These are phyloP conservation scores for Tetheella fluctuosa DNA, from an alignment of 2,888 invertebrate species.

Conservation along the genomic window DNA sequence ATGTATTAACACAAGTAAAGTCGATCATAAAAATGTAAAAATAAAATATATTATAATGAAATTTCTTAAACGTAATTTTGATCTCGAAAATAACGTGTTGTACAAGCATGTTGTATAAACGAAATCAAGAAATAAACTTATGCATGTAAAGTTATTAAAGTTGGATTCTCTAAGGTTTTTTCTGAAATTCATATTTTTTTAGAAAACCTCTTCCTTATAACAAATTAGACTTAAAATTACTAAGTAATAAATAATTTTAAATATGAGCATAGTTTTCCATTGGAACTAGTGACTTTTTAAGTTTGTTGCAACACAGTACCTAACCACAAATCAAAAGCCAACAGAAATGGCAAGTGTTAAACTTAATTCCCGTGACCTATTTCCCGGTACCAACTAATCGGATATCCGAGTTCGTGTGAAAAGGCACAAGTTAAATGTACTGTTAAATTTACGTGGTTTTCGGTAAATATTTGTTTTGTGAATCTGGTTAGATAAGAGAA, in stretches of 20 bases:
- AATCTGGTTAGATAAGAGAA: not conserved
- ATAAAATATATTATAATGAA: no score
- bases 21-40: no score
- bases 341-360: slow-evolving; percentile 16
- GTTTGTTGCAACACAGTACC: not conserved
- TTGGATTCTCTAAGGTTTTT: no score
- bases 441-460: not conserved
- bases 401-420: slow-evolving; percentile 19
- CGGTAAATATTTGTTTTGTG: not conserved
- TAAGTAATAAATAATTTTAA: not conserved
- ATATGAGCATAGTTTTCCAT: not conserved
- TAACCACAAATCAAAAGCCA: not conserved
- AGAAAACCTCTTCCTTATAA: no score
- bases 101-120: no score
- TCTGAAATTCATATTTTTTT: no score
- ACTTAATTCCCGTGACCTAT: slow-evolving; percentile 16
- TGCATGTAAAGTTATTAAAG: no score
- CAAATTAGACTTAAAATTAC: no score
- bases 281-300: not conserved
- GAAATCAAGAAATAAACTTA: no score
- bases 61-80: no score
- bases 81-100: no score
- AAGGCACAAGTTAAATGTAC: slow-evolving; percentile 17
- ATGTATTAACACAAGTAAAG: no score
- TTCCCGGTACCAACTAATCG: slow-evolving; percentile 18